Evolutionary conservation across 2,888 invertebrate genomes (phyloP), one percentile per base, ranked within the genome.

Genomic region (Enchytraeus crypticus): DNA sequence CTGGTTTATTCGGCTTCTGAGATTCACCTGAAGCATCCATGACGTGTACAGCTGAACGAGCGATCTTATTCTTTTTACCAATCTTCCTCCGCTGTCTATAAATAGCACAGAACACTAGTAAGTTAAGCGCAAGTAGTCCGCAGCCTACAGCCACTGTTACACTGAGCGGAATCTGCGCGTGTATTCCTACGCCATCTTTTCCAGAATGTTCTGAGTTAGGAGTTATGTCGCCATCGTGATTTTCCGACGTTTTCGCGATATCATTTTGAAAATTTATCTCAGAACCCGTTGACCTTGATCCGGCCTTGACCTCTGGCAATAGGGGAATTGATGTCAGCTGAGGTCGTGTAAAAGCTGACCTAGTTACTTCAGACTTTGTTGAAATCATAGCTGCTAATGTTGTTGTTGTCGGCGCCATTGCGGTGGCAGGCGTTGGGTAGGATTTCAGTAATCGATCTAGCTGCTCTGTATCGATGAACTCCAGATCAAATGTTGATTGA

Each of bases 41-140:
- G 51, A 21, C 30, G 23, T 49, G 49, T 14, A 21, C 5, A n/a
- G 27, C 51, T 51, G 4, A 43, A 45, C 14, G 27, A 26, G 14
- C n/a, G 23, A 8, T 55, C 34, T 27, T 43, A 18, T 4, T 26
- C n/a, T n/a, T n/a, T 51, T 27, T n/a, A 14, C 53, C 29, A 26
- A 47, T 47, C 38, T 53, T 59, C n/a, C 53, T 38, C 11, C 51
- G 51, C 74, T 93, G 92, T 75, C 93, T 92, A 77, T 92, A 93
- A 0, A 93, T 90, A 3, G 91, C 92, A 58, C 92, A 92, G 75
- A 93, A 93, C 74, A 95, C 91, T 30, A 93, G 82, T 47, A 93
- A 89, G 76, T 95, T 95, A 2, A 93, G 82, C 72, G 93, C 90
- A 30, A 95, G 83, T 63, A 95, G 81, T 4, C 91, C 91, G 75